Base-by-base conservation (phyloP, 2,888 invertebrate species). In the Fabriciana adippe region DNA sequence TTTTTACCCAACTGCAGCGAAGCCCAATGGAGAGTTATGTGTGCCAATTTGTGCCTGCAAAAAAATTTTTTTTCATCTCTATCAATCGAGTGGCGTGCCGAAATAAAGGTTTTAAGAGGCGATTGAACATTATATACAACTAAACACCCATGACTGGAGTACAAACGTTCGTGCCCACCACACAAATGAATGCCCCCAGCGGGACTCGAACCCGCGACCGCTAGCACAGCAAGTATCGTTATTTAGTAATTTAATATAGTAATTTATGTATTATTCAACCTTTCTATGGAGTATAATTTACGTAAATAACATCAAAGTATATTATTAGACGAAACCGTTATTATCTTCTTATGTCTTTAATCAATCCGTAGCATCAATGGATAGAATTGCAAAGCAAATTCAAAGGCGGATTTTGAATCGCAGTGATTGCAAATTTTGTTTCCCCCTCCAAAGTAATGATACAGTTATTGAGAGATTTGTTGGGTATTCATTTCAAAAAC, bases 281-380 rank as follows among this genome's bases (percentile, higher is more conserved):
- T 48, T n/a, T 14, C 21, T 41, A 41, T 41, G 11, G 35, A 8
- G 0, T 41, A 41, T 41, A 41, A 59, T 26, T 35, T 1, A 53
- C 18, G 14, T 35, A 13, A 59, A 65, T 65, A 47, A 59, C 65
- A 65, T 16, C 45, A 41, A 11, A 41, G 11, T 11, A 53, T 59
- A 6, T 26, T 41, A 56, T 41, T 65, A 16, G 14, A 31, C 18
- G 26, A 54, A 5, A 15, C 59, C 16, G 14, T 59, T 35, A 68
- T 64, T 59, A 54, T 59, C 78, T 80, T 72, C 70, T 75, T 78
- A 78, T 79, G 74, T 74, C 70, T 74, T 56, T 70, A 72, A 66
- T 69, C 66, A 64, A 51, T 51, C 60, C 61, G 31, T 60, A 51
- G 56, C 57, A 48, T 63, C 56, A 59, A 57, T 48, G 18, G 14